These are phyloP conservation scores for Scophthalmus maximus DNA, from an alignment of 2,113 vertebrate genomes.

Conservation along the genomic window DNA sequence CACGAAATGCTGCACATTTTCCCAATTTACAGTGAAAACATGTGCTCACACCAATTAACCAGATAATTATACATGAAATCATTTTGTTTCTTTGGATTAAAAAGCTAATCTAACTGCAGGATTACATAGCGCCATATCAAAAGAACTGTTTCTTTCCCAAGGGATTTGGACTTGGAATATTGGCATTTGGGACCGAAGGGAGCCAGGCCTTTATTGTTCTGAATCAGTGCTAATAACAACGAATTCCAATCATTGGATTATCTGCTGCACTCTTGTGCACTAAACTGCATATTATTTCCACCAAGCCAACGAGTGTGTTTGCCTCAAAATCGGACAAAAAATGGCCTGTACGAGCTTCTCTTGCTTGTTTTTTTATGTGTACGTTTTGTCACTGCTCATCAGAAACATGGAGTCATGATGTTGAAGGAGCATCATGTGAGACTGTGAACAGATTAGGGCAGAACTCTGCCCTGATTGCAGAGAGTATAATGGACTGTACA, in stretches of 20 bases:
- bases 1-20: background rate
- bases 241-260: background rate
- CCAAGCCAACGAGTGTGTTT: background rate
- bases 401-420: background rate
- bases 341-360: background rate
- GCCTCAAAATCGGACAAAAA: background rate
- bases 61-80: constrained; percentile 33
- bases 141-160: constrained; percentile 30
- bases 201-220: constrained; percentile 17
- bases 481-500: constrained; percentile 24
- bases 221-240: constrained; percentile 19
- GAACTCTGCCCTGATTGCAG: constrained; percentile 20
- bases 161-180: constrained; percentile 36
- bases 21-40: constrained; percentile 11
- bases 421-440: constrained; percentile 20
- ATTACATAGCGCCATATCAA: constrained; percentile 40
- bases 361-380: background rate
- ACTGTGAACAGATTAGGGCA: background rate
- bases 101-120: constrained; percentile 43
- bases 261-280: background rate
- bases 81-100: constrained; percentile 37
- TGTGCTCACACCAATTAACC: constrained; percentile 7
- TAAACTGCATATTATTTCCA: background rate
- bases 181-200: constrained; percentile 1
- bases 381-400: background rate